Conservation (phyloP, 2,888 invertebrate species). For the Drosophila falleni region DNA sequence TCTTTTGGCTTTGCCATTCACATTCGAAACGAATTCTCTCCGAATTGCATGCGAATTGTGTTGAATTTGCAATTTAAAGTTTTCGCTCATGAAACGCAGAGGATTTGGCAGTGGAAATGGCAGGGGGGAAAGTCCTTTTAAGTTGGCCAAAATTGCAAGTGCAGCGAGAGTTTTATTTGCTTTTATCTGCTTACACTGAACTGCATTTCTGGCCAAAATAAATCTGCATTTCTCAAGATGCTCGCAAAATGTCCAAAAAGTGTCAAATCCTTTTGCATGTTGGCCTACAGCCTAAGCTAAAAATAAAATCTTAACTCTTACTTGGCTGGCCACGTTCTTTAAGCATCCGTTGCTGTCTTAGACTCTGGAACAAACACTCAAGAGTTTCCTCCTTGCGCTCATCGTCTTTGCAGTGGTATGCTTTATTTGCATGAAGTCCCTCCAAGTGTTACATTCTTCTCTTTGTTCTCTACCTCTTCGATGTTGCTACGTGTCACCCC, state of each 20-base stretch:
- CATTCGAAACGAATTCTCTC: conserved; percentile 15
- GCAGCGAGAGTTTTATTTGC: conserved; percentile 54
- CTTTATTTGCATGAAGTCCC: conserved; percentile 58
- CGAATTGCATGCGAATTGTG: conserved; percentile 50
- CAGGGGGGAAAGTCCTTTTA: conserved; percentile 34
- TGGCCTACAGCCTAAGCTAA: conserved; percentile 48
- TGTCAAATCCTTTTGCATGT: conserved; percentile 62
- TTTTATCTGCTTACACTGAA: conserved; percentile 57
- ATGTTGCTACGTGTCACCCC: conserved; percentile 19
- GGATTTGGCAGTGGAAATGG: not conserved
- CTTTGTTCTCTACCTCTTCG: not conserved
- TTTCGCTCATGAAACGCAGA: conserved; percentile 32
- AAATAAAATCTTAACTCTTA: conserved; percentile 31
- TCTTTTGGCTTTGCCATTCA: conserved; percentile 54
- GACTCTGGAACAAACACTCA: conserved; percentile 20
- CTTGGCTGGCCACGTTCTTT: conserved; percentile 24
- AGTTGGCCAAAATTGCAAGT: conserved; percentile 49
- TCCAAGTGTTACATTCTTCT: conserved; percentile 36
- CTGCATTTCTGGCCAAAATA: conserved; percentile 38
- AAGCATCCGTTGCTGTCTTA: conserved; percentile 37
- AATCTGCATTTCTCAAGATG: conserved; percentile 50
- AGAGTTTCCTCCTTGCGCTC: conserved; percentile 20
- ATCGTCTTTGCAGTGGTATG: conserved; percentile 43
- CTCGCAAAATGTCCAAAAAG: conserved; percentile 59
- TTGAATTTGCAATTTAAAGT: conserved; percentile 70